Base-by-base conservation (phyloP, 2,797 vertebrate species). In the Clarias platycephalus region DNA sequence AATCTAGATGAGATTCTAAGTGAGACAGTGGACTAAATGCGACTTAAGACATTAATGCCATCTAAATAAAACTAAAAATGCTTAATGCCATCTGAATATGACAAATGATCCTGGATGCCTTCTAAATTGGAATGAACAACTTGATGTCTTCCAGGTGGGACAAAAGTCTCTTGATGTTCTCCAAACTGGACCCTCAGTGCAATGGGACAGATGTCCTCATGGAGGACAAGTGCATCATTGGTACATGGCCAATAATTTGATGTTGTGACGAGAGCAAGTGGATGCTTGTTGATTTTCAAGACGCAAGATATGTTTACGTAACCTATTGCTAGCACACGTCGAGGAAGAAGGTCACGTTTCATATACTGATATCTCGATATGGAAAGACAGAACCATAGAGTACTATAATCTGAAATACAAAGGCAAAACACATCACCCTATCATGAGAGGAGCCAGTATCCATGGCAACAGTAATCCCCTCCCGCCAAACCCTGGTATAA, bases 401-500 rank as follows among this genome's bases (percentile, higher is more conserved):
- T 37, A 53, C 64, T 13, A 15, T 8, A 20, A 58, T 53, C 53
- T 57, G 67, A 18, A 40, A 34, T 24, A 55, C 5, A 24, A 67
- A 70, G 22, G 34, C 31, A 62, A 62, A 77, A 71, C 64, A 62
- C 53, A 68, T 77, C 7, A 34, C 34, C 40, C 26, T 82, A 67
- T 75, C 26, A 24, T 15, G 63, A 31, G 31, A 57, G 26, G 67
- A 79, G 75, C 53, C 60, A 0, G 88, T 85, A 81, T 79, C 86
- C 88, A 88, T 83, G 80, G 88, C 71, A 89, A 89, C 86, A 85
- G 81, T 26, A 63, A 83, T 84, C 77, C 71, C 28, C 37, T 53
- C 49, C 26, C 31, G 22, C 67, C 24, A 81, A 68, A 72, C 40
- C 20, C 77, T 37, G 55, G 66, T 66, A 44, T 28, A 79, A 79